phyloP scores from a whole-genome alignment of 2,113 vertebrate species.

The Xenus cinereus region DNA sequence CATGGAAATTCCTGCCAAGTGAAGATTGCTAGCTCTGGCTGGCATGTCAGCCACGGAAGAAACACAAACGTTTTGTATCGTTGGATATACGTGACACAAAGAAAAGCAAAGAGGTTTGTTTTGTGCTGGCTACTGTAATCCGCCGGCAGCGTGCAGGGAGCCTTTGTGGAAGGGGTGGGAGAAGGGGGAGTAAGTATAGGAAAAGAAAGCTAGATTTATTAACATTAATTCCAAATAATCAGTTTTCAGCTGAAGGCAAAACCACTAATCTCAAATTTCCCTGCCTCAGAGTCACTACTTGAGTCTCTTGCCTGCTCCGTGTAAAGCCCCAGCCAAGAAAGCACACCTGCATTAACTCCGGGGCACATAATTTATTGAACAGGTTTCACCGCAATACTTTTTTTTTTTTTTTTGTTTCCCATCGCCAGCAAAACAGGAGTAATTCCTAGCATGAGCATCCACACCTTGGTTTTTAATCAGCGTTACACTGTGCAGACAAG shows the following conservation, averaged over 20 bases:
- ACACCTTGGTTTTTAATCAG: not conserved
- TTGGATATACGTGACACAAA: not conserved
- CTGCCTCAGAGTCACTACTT: not conserved
- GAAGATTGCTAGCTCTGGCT: slow-evolving; percentile 38
- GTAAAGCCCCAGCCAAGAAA: not conserved
- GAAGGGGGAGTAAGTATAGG: not conserved
- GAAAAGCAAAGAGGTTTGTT: not conserved
- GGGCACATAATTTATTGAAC: not conserved
- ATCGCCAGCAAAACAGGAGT: not conserved
- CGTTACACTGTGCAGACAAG: not conserved
- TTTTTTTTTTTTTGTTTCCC: not conserved
- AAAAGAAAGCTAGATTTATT: slow-evolving; percentile 30
- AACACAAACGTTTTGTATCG: not conserved
- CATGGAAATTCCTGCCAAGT: slow-evolving; percentile 51
- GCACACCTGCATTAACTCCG: slow-evolving; percentile 34
- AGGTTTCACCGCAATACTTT: not conserved
- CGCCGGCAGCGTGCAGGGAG: not conserved
- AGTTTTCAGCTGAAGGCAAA: slow-evolving; percentile 20
- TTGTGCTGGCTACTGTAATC: not conserved
- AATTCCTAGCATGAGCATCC: not conserved
- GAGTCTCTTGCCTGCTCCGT: not conserved
- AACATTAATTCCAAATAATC: slow-evolving; percentile 39
- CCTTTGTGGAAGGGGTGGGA: not conserved
- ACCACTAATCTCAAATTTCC: slow-evolving; percentile 29
- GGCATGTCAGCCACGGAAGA: not conserved